These are phyloP conservation scores for Macropis europaea DNA, from an alignment of 2,888 invertebrate genomes.

Conservation along the genomic window DNA sequence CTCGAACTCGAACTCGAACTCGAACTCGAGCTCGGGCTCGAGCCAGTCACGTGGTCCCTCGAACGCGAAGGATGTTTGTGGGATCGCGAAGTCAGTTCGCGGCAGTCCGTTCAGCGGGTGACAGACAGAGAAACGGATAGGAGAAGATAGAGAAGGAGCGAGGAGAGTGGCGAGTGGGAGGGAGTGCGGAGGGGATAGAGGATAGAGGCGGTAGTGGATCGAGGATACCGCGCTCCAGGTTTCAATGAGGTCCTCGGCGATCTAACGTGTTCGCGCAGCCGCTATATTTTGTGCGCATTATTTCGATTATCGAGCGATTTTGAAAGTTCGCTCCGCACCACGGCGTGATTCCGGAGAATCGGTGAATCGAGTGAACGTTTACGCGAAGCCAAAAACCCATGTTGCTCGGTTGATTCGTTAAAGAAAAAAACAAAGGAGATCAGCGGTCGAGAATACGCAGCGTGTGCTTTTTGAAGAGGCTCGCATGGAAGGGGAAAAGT, in stretches of 20 bases:
- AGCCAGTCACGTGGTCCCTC: constrained; percentile 75
- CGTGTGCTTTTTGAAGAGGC: too few relatives aligned
- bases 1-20: constrained; percentile 60
- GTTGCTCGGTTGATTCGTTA: too few relatives aligned
- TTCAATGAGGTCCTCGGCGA: constrained; percentile 35
- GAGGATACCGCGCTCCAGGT: constrained; percentile 44
- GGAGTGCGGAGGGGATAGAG: constrained; percentile 16
- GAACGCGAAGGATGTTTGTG: constrained; percentile 75
- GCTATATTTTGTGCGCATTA: constrained; percentile 2
- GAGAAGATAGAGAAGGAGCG: constrained; percentile 12
- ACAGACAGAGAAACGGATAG: constrained; percentile 59
- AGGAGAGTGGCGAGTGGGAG: not conserved
- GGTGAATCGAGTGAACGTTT: not conserved
- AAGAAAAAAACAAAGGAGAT: too few relatives aligned
- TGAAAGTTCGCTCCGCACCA: not conserved
- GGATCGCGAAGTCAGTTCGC: constrained; percentile 74
- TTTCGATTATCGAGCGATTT: not conserved
- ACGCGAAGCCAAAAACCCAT: too few relatives aligned
- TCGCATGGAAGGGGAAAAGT: too few relatives aligned
- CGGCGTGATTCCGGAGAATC: too few relatives aligned
- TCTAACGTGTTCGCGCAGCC: constrained; percentile 23
- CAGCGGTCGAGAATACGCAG: too few relatives aligned
- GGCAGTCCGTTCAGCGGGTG: constrained; percentile 67
- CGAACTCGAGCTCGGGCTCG: constrained; percentile 53
- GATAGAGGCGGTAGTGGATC: constrained; percentile 47